A percentile compares a stretch with the other conserved stretches of the same genome.
Conservation (phyloP, 64 coral and sea anemone genomes). For the Dendronephthya gigantea region DNA sequence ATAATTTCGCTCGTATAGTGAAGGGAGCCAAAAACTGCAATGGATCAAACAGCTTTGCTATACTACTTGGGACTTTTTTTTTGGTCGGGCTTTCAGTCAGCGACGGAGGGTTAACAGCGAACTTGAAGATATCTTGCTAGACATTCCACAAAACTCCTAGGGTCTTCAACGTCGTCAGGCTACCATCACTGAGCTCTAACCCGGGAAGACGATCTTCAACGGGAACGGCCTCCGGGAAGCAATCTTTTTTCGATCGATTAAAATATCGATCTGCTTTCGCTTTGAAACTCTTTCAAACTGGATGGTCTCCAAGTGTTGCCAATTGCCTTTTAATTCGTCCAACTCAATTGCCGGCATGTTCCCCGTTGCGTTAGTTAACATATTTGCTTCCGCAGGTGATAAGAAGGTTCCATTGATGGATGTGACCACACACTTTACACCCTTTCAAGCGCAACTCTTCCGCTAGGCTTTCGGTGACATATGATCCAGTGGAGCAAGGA, state of each 20-base stretch:
- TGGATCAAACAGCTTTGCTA: too few relatives aligned
- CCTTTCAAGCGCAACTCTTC: slow-evolving; percentile 28
- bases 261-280: too few relatives aligned
- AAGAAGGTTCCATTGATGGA: slow-evolving; percentile 14
- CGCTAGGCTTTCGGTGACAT: slow-evolving; percentile 28
- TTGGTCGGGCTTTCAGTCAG: slow-evolving; percentile 7
- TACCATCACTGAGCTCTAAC: too few relatives aligned
- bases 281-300: too few relatives aligned
- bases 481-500: slow-evolving; percentile 41
- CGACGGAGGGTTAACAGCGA: slow-evolving; percentile 3
- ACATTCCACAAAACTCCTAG: slow-evolving; percentile 34
- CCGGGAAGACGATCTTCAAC: slow-evolving; percentile 29
- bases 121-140: slow-evolving; percentile 3
- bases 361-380: slow-evolving; percentile 39
- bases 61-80: slow-evolving; percentile 29
- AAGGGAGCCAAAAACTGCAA: too few relatives aligned
- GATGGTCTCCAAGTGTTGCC: slow-evolving; percentile 44
- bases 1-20: too few relatives aligned
- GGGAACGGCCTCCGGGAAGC: slow-evolving; percentile 23
- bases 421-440: neutral
- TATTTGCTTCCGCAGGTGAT: slow-evolving; percentile 33
- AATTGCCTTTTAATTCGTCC: slow-evolving; percentile 40
- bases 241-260: slow-evolving; percentile 18
- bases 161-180: slow-evolving; percentile 8
- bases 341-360: slow-evolving; percentile 40